Evolutionary conservation across 2,797 vertebrate genomes (phyloP), one percentile per base, ranked within the genome.

Genomic region (Leptatherina wallacei): DNA sequence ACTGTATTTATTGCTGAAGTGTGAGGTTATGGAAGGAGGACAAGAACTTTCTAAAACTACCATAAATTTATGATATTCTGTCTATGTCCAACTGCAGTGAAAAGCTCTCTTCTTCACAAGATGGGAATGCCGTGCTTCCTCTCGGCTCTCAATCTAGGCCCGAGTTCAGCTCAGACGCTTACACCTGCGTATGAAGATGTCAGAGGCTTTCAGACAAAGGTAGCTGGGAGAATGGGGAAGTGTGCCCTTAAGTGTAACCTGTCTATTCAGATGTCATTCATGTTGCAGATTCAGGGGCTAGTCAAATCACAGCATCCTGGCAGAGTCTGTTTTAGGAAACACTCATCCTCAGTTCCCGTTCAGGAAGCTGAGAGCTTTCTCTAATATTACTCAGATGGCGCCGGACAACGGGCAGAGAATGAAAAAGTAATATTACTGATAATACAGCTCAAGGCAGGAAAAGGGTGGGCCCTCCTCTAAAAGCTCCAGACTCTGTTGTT

Each of bases 401-500:
- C 71, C 4, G 72, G 85, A 90, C 86, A 84, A 71, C 58, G 64
- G 81, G 85, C 72, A 20, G 52, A 70, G 73, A 82, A 91, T 91
- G 76, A 91, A 92, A 93, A 93, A 93, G 89, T 89, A 87, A 92
- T 91, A 92, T 85, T 78, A 79, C 89, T 90, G 87, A 92, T 94
- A 94, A 94, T 90, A 92, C 79, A 70, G 71, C 38, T 8, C 63
- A 79, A 52, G 33, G 73, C 44, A 69, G 68, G 79, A 85, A 92
- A 91, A 85, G 81, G 77, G 79, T 69, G 75, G 77, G 88, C 85
- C 85, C 73, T 0, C 20, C 85, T 84, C 90, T 94, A 87, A 95
- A 92, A 93, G 94, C 92, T 88, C 88, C 86, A 91, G 83, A 86
- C 90, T 68, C 42, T 69, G 91, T 91, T 92, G 94, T 94, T 95